Evolutionary conservation across 2,797 vertebrate species (phyloP).

Genomic region (Microtus obscurus): DNA sequence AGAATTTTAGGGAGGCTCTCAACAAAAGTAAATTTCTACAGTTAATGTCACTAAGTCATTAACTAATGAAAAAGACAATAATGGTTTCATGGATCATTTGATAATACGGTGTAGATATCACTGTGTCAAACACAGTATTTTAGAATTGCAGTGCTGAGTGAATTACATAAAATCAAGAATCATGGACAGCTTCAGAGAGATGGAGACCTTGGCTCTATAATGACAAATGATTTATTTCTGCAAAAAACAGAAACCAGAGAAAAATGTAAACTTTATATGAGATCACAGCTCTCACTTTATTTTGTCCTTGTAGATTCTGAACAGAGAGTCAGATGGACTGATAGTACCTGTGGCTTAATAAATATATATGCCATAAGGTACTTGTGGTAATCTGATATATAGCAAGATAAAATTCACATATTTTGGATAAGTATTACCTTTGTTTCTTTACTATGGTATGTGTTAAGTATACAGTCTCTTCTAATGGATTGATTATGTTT

Average conservation of each 20-base stretch:
- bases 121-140: not conserved
- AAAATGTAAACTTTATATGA: not conserved
- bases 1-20: not conserved
- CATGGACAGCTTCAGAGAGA: not conserved
- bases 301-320: not conserved
- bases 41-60: not conserved
- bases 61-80: not conserved
- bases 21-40: not conserved
- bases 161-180: not conserved
- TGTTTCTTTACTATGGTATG: not conserved
- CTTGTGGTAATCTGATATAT: not conserved
- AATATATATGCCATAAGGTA: not conserved
- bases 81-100: not conserved
- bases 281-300: not conserved
- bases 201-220: not conserved
- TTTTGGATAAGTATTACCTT: not conserved
- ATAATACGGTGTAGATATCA: not conserved
- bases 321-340: not conserved
- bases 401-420: not conserved
- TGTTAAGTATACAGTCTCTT: not conserved
- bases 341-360: not conserved
- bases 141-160: not conserved
- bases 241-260: not conserved
- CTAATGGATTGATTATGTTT: not conserved
- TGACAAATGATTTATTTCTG: not conserved